Percentiles rank a stretch among this genome's conserved stretches.
Conservation (phyloP, 2,888 invertebrate genomes). For the Mimas tiliae region DNA sequence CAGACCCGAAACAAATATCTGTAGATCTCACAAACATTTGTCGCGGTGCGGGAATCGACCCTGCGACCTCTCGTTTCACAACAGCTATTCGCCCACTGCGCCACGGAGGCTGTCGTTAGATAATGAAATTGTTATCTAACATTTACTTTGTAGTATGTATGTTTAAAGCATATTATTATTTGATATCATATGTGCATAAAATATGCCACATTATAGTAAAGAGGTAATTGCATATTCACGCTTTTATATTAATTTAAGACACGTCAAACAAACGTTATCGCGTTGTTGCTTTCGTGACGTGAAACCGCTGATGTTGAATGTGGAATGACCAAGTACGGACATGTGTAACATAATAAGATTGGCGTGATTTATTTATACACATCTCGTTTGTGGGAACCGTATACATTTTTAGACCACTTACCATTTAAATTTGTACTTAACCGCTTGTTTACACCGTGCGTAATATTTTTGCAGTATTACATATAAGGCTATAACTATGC, state of each 20-base stretch:
- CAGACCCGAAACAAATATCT: too few species aligned
- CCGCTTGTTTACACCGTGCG: not conserved
- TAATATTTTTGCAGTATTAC: not conserved
- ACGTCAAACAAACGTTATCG: conserved; percentile 39
- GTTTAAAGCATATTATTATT: not conserved
- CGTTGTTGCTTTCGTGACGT: conserved; percentile 37
- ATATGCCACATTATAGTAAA: not conserved
- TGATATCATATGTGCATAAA: not conserved
- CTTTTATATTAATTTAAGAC: conserved; percentile 38
- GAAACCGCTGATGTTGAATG: conserved; percentile 49
- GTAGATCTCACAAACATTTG: too few species aligned
- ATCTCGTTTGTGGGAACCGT: conserved; percentile 50
- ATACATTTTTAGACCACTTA: conserved; percentile 13
- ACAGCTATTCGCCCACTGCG: too few species aligned
- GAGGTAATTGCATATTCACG: not conserved
- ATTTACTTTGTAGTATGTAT: too few species aligned
- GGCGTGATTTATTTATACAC: conserved; percentile 54
- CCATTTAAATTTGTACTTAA: not conserved
- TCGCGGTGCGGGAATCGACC: too few species aligned
- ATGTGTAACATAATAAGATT: conserved; percentile 53
- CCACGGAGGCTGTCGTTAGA: too few species aligned
- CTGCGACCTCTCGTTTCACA: too few species aligned
- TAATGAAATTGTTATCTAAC: too few species aligned
- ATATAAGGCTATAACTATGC: not conserved
- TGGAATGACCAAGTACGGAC: conserved; percentile 54